Percentiles rank a stretch among this genome's conserved stretches.
Evolutionary conservation across 2,797 vertebrate species (phyloP).

Genomic region (Crenichthys baileyi): DNA sequence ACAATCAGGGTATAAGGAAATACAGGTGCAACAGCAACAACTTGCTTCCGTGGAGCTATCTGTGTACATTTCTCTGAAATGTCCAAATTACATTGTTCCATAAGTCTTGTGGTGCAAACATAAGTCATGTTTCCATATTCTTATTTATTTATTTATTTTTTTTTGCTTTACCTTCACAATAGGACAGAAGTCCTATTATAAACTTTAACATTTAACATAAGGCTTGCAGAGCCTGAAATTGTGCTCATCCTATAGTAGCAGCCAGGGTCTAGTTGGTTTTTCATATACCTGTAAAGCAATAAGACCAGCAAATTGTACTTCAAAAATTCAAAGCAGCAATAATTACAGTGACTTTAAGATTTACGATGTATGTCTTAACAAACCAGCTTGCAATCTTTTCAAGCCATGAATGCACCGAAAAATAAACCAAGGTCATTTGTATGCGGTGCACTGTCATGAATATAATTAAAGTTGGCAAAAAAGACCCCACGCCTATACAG

Average conservation of each 20-base stretch:
- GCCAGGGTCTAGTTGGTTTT: background rate
- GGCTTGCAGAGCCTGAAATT: background rate
- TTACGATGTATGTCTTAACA: conserved; percentile 13
- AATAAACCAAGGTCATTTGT: conserved; percentile 63
- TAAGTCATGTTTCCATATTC: no score
- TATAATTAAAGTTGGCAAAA: conserved; percentile 75
- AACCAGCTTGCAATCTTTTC: conserved; percentile 35
- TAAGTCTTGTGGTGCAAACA: no score
- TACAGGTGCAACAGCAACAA: conserved; percentile 19
- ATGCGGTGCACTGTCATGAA: conserved; percentile 67
- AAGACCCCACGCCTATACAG: conserved; percentile 70
- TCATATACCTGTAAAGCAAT: background rate
- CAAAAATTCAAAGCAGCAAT: background rate
- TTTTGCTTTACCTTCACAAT: no score
- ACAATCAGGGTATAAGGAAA: conserved; percentile 7
- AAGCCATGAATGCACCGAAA: conserved; percentile 46
- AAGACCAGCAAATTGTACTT: conserved; percentile 8
- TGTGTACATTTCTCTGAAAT: conserved; percentile 2
- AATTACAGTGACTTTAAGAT: conserved; percentile 15
- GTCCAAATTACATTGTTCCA: background rate
- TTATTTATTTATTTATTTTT: no score
- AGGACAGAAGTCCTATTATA: no score
- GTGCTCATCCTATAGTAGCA: background rate
- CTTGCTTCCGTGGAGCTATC: conserved; percentile 5
- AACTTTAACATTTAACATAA: background rate